Evolutionary conservation across 2,888 invertebrate species (phyloP).

Genomic region (Apamea sordens): DNA sequence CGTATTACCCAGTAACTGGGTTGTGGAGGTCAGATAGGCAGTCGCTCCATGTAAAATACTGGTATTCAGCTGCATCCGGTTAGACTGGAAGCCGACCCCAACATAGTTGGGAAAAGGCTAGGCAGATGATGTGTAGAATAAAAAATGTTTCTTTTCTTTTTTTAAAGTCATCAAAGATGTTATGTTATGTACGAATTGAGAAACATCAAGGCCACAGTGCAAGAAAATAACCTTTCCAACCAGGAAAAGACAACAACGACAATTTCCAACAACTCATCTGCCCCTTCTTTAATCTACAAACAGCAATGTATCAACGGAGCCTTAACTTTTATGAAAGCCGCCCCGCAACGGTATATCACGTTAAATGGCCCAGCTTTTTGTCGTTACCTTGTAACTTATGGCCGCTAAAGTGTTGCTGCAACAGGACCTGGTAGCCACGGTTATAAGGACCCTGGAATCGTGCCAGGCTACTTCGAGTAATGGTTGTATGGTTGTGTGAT

Average conservation of each 20-base stretch:
- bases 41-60: no score
- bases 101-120: no score
- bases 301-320: slow-evolving; percentile 71
- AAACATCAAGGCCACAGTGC: neutral
- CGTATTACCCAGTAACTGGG: no score
- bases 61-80: no score
- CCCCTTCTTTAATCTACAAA: slow-evolving; percentile 48
- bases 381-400: slow-evolving; percentile 86
- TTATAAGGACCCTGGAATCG: slow-evolving; percentile 49
- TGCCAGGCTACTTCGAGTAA: slow-evolving; percentile 43
- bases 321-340: slow-evolving; percentile 84
- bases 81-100: no score
- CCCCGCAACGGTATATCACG: slow-evolving; percentile 82
- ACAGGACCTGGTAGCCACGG: slow-evolving; percentile 59
- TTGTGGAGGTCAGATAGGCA: no score
- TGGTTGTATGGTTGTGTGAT: slow-evolving; percentile 35
- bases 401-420: slow-evolving; percentile 68
- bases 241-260: neutral
- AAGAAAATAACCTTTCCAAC: neutral
- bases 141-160: no score
- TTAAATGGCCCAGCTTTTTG: slow-evolving; percentile 86
- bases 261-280: slow-evolving; percentile 30
- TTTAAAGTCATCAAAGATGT: no score
- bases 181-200: neutral
- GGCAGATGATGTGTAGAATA: no score